Evolutionary conservation across 1,140 invertebrate genomes (phyloP).

Genomic region (Hirudo medicinalis): DNA sequence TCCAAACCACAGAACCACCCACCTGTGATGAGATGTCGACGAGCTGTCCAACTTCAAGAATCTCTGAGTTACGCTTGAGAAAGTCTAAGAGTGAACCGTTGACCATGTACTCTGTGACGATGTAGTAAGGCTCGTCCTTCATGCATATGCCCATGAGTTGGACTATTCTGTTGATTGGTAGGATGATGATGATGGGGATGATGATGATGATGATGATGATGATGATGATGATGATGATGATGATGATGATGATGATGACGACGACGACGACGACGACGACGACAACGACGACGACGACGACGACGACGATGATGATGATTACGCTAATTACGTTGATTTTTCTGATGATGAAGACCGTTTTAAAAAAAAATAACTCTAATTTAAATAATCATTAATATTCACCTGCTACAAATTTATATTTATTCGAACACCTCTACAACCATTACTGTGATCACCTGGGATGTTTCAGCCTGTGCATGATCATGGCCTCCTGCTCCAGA

Average conservation of each 20-base stretch:
- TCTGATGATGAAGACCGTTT: no score
- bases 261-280: neutral
- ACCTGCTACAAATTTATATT: no score
- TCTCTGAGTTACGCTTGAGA: constrained; percentile 50
- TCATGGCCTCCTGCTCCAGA: constrained; percentile 93
- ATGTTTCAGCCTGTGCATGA: constrained; percentile 77
- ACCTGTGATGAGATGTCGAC: constrained; percentile 87
- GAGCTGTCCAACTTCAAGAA: constrained; percentile 64
- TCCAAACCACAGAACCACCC: neutral
- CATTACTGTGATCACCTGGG: neutral
- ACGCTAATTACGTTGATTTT: neutral
- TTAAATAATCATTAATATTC: no score
- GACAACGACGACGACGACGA: no score
- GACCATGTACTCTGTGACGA: constrained; percentile 97
- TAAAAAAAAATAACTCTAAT: no score
- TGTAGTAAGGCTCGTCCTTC: constrained; percentile 95
- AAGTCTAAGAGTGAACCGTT: constrained; percentile 81
- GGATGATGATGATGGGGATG: neutral
- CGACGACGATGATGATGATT: no score
- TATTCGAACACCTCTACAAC: no score
- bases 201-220: no score
- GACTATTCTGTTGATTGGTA: constrained; percentile 49
- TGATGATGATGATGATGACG: neutral
- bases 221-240: no score
- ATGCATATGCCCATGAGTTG: constrained; percentile 97